These are phyloP conservation scores for Diogma glabrata DNA, from an alignment of 2,888 invertebrate genomes.

Conservation along the genomic window DNA sequence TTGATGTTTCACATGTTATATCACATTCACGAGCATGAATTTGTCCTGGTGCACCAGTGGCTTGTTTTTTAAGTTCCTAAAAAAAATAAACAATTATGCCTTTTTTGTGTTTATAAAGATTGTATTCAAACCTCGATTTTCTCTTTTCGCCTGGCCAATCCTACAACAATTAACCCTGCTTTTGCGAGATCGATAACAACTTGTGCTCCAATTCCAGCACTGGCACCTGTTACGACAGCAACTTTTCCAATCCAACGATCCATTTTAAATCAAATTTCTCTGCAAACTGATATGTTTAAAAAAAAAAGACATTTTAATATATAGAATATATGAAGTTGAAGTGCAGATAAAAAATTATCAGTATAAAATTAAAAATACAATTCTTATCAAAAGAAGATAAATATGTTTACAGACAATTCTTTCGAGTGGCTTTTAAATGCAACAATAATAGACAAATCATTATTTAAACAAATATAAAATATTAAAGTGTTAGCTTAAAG, in stretches of 20 bases:
- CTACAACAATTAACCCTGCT: constrained; percentile 43
- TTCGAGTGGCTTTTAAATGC: too few species aligned
- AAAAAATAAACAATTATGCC: constrained; percentile 14
- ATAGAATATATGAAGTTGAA: too few species aligned
- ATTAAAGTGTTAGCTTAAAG: too few species aligned
- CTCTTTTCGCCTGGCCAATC: constrained; percentile 40
- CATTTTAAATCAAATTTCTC: too few species aligned
- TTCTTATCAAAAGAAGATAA: too few species aligned
- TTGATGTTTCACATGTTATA: constrained; percentile 40
- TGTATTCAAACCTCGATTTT: constrained; percentile 26
- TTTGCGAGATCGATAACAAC: constrained; percentile 36
- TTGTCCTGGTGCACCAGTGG: not conserved
- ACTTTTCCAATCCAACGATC: constrained; percentile 48
- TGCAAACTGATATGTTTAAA: too few species aligned
- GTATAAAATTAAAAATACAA: too few species aligned
- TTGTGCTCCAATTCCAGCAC: constrained; percentile 47
- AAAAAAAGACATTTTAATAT: too few species aligned
- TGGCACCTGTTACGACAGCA: constrained; percentile 52
- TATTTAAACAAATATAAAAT: too few species aligned
- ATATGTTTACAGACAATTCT: too few species aligned
- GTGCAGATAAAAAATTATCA: too few species aligned
- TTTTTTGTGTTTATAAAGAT: not conserved
- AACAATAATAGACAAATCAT: too few species aligned
- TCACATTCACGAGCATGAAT: constrained; percentile 39
- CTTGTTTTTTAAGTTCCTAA: constrained; percentile 14